These are phyloP conservation scores for Cardiocondyla obscurior DNA, from an alignment of 1,140 invertebrate genomes.

Conservation along the genomic window DNA sequence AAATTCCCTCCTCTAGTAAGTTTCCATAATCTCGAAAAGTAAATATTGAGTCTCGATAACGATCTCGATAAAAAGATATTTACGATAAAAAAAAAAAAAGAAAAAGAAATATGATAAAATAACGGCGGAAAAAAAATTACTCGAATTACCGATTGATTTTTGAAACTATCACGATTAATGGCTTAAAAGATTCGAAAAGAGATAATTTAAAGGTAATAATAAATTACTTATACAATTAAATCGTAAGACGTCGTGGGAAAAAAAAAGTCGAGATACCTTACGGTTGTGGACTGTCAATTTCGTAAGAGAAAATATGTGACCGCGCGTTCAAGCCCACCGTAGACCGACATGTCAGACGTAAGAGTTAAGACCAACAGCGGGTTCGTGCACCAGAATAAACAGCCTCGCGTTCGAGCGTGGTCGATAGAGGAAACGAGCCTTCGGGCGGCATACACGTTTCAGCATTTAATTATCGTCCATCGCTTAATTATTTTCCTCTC, in stretches of 20 bases:
- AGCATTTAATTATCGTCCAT: slow-evolving; percentile 64
- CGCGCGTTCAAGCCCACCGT: not conserved
- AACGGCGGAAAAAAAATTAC: not conserved
- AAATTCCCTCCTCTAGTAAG: not conserved
- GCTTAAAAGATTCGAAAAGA: no score
- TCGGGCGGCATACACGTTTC: slow-evolving; percentile 53
- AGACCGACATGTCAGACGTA: not conserved
- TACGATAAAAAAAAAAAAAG: not conserved
- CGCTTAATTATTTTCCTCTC: slow-evolving; percentile 64
- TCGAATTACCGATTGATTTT: not conserved
- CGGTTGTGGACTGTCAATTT: not conserved
- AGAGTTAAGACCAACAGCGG: not conserved
- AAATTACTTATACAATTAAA: not conserved
- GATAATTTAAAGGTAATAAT: no score
- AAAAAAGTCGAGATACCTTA: not conserved
- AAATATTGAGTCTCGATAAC: not conserved
- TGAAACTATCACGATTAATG: not conserved
- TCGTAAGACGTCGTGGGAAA: not conserved
- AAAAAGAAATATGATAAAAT: no score
- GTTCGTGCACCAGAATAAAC: slow-evolving; percentile 24
- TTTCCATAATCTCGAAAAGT: not conserved
- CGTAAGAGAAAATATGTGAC: not conserved
- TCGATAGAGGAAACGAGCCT: slow-evolving; percentile 27
- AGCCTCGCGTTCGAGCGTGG: not conserved
- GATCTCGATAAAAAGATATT: not conserved